Percentiles rank a stretch among this genome's conserved stretches.
phyloP scores from a whole-genome alignment of 2,797 vertebrate species.

The Gallinago stenura region DNA sequence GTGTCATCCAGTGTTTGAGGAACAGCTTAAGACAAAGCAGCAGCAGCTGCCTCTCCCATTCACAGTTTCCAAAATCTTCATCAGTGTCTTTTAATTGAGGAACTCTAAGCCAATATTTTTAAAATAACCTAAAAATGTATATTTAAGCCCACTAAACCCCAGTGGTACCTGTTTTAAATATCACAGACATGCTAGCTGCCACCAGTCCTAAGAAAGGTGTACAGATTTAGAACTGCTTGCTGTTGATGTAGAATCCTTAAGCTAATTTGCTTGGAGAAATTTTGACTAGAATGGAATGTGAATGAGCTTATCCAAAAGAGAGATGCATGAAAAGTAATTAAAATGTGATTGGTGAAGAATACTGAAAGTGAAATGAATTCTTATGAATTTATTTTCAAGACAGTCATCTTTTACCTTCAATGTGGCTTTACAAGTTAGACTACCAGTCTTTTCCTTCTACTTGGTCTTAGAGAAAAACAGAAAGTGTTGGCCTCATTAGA shows the following conservation, averaged over 20 bases:
- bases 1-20: accelerated
- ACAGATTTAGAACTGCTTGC: not conserved
- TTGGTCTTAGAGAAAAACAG: not conserved
- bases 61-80: not conserved
- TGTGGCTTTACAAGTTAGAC: not conserved
- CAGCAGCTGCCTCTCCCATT: not conserved
- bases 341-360: not conserved
- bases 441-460: not conserved
- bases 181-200: not conserved
- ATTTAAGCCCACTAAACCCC: not conserved
- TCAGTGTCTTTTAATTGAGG: not conserved
- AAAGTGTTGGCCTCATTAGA: not conserved
- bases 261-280: not conserved
- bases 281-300: not conserved
- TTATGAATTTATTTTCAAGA: not conserved
- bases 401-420: not conserved
- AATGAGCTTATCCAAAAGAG: not conserved
- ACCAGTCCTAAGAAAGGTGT: not conserved
- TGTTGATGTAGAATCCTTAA: not conserved
- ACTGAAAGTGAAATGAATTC: not conserved
- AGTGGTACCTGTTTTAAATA: not conserved
- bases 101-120: not conserved
- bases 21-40: not conserved
- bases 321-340: not conserved
- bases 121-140: not conserved